These are phyloP conservation scores for Montipora capitata DNA, from an alignment of 92 coral and sea anemone species.

Conservation along the genomic window DNA sequence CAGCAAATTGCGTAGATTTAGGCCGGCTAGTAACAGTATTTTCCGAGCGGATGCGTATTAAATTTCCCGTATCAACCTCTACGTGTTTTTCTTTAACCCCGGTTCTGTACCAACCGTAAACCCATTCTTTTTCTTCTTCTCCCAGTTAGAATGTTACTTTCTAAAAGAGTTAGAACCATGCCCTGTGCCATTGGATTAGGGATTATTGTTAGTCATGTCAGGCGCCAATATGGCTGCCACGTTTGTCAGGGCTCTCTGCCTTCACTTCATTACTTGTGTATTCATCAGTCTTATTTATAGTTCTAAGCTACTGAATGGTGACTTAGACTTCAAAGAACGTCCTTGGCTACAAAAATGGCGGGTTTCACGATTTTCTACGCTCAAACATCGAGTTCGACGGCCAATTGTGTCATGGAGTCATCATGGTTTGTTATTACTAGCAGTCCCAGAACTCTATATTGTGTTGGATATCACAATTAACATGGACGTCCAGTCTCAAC, in stretches of 20 bases:
- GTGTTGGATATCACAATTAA: slow-evolving; percentile 36
- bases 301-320: slow-evolving; percentile 18
- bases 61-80: neutral
- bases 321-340: slow-evolving; percentile 32
- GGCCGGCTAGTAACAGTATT: slow-evolving; percentile 3
- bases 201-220: too few species aligned
- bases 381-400: slow-evolving; percentile 42
- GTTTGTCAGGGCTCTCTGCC: slow-evolving; percentile 16
- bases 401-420: slow-evolving; percentile 51
- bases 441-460: slow-evolving; percentile 51
- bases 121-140: too few species aligned
- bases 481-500: slow-evolving; percentile 32
- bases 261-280: slow-evolving; percentile 13
- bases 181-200: too few species aligned
- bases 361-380: slow-evolving; percentile 17
- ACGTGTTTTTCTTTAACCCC: too few species aligned
- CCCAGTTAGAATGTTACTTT: too few species aligned
- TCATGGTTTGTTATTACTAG: slow-evolving; percentile 64
- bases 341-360: slow-evolving; percentile 33
- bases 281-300: slow-evolving; percentile 17
- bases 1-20: slow-evolving; percentile 30
- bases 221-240: neutral
- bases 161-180: too few species aligned
- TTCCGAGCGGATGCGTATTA: slow-evolving; percentile 23
- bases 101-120: too few species aligned